phyloP scores from a whole-genome alignment of 2,797 vertebrate genomes.

The Cossypha heuglini region DNA sequence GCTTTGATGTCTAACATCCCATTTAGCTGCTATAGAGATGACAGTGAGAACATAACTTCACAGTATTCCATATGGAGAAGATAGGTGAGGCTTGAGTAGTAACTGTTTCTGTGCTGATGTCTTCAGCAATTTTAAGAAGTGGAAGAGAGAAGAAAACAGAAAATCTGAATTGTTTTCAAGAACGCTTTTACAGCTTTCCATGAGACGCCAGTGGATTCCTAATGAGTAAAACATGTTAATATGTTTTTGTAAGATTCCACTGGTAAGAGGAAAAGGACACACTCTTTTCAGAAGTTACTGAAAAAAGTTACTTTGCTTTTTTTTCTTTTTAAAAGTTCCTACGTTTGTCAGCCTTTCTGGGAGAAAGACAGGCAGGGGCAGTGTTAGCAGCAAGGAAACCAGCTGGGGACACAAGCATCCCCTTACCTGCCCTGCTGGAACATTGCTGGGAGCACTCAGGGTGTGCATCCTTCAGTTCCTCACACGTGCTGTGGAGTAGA shows the following conservation, averaged over 20 bases:
- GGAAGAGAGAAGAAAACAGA: not conserved
- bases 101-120: slow-evolving; percentile 6
- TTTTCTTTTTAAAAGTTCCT: not conserved
- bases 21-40: not conserved
- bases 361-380: not conserved
- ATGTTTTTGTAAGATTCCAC: slow-evolving; percentile 15
- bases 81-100: slow-evolving; percentile 2
- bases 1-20: not conserved
- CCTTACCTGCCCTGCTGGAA: not conserved
- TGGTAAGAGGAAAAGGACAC: not conserved
- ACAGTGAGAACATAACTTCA: not conserved
- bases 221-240: slow-evolving; percentile 36
- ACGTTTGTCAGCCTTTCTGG: not conserved
- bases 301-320: not conserved
- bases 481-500: not conserved
- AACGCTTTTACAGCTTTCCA: slow-evolving; percentile 3
- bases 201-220: not conserved
- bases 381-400: not conserved
- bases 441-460: not conserved
- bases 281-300: not conserved
- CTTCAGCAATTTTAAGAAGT: not conserved
- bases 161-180: slow-evolving; percentile 18
- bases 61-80: not conserved
- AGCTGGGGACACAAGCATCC: not conserved
- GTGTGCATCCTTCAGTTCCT: not conserved